Evolutionary conservation across 2,888 invertebrate species (phyloP).

Genomic region (Alitta virens): DNA sequence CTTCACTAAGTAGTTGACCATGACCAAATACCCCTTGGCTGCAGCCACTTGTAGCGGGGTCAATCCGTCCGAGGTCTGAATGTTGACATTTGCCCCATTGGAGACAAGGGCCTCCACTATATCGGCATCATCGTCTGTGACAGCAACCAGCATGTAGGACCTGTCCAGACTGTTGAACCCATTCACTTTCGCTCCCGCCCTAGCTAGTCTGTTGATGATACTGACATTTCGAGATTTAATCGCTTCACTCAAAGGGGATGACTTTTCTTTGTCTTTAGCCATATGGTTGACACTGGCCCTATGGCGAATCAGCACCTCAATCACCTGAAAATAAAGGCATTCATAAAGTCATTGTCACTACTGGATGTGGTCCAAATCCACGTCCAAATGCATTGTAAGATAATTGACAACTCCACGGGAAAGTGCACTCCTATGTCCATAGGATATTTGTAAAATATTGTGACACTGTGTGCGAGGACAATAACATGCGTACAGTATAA

Average conservation of each 20-base stretch:
- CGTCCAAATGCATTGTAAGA: no score
- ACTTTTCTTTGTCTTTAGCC: constrained; percentile 13
- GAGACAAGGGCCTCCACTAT: constrained; percentile 14
- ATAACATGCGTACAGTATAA: not conserved
- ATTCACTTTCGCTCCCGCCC: constrained; percentile 17
- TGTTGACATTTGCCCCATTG: constrained; percentile 20
- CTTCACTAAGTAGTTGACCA: constrained; percentile 13
- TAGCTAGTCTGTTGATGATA: constrained; percentile 7
- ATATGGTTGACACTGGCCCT: constrained; percentile 22
- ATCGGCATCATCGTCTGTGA: constrained; percentile 9
- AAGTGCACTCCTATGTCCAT: no score
- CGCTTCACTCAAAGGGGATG: constrained; percentile 23
- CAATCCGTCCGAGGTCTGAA: constrained; percentile 12
- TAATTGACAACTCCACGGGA: no score
- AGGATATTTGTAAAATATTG: no score
- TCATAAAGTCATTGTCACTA: not conserved
- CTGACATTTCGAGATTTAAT: constrained; percentile 12
- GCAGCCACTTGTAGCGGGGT: constrained; percentile 25
- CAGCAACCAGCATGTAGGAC: constrained; percentile 19
- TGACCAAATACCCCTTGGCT: constrained; percentile 15
- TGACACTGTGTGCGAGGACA: no score
- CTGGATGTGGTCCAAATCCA: not conserved
- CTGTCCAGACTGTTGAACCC: constrained; percentile 9
- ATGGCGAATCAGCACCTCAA: constrained; percentile 19
- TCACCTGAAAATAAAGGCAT: not conserved